Percentiles rank a stretch among this genome's conserved stretches.
These are phyloP conservation scores for Catajapyx aquilonaris DNA, from an alignment of 1,140 invertebrate genomes.

Conservation along the genomic window DNA sequence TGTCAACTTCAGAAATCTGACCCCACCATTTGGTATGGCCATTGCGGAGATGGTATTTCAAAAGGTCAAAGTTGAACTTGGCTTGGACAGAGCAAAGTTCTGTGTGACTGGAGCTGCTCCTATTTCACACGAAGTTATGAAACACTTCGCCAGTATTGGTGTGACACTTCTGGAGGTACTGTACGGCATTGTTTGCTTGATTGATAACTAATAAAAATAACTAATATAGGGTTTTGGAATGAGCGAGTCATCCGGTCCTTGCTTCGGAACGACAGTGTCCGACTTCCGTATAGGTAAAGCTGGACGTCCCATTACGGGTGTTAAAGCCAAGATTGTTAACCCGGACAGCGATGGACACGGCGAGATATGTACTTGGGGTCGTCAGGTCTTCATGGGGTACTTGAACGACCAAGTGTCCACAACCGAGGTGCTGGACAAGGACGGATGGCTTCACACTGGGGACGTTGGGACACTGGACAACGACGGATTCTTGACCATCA, in stretches of 20 bases:
- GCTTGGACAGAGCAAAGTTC: too few relatives aligned
- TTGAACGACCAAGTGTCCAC: constrained; percentile 56
- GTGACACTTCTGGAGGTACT: too few relatives aligned
- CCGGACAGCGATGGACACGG: constrained; percentile 47
- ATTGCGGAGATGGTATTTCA: too few relatives aligned
- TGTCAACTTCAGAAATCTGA: too few relatives aligned
- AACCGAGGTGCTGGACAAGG: constrained; percentile 39
- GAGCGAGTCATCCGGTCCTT: constrained; percentile 60
- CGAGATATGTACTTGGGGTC: constrained; percentile 50
- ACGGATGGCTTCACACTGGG: constrained; percentile 61
- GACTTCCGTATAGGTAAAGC: constrained; percentile 38
- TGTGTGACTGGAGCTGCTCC: too few relatives aligned
- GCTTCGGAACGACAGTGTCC: constrained; percentile 27
- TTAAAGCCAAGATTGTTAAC: constrained; percentile 40
- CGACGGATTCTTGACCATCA: constrained; percentile 52
- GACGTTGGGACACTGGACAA: constrained; percentile 56
- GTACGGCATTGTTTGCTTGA: too few relatives aligned
- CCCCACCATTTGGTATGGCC: too few relatives aligned
- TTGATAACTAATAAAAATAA: too few relatives aligned
- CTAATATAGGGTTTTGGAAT: constrained; percentile 40
- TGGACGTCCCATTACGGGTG: constrained; percentile 37
- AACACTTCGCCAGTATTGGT: too few relatives aligned
- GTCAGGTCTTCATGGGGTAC: constrained; percentile 80
- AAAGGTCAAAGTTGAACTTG: too few relatives aligned
- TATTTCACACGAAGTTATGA: too few relatives aligned